Conservation (phyloP, 2,113 vertebrate genomes). For the Sakesphorus luctuosus region DNA sequence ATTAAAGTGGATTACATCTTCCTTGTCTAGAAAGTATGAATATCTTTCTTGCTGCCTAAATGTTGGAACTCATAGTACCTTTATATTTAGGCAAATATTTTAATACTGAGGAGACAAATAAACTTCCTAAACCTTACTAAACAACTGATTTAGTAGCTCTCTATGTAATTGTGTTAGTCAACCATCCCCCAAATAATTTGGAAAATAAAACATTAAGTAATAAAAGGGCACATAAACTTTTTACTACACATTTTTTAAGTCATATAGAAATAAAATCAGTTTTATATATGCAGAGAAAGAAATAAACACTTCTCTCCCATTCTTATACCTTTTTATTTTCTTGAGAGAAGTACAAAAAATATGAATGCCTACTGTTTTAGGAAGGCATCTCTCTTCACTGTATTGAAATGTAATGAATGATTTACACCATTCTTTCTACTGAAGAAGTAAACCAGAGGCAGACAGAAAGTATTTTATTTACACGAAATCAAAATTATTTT, state of each 20-base stretch:
- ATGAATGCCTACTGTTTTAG: not conserved
- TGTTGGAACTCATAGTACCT: not conserved
- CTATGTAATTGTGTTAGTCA: constrained; percentile 15
- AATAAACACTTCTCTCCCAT: not conserved
- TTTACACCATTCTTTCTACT: not conserved
- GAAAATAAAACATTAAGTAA: constrained; percentile 35
- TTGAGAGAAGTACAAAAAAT: not conserved
- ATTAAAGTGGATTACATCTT: not conserved
- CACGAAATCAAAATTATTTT: not conserved
- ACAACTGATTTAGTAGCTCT: not conserved
- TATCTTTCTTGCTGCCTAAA: not conserved
- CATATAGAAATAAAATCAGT: constrained; percentile 4
- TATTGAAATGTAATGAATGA: not conserved
- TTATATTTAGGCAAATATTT: constrained; percentile 5
- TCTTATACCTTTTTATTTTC: not conserved
- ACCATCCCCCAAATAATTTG: not conserved
- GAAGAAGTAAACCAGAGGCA: not conserved
- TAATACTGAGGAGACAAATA: not conserved
- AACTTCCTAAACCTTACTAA: not conserved
- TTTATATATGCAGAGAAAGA: not conserved
- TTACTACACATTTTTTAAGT: not conserved
- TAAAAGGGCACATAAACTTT: constrained; percentile 17
- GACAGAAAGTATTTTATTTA: not conserved
- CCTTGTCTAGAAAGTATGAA: not conserved
- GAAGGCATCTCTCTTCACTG: not conserved